Evolutionary conservation across 2,888 invertebrate genomes (phyloP).

Genomic region (Drosophila setosimentum): DNA sequence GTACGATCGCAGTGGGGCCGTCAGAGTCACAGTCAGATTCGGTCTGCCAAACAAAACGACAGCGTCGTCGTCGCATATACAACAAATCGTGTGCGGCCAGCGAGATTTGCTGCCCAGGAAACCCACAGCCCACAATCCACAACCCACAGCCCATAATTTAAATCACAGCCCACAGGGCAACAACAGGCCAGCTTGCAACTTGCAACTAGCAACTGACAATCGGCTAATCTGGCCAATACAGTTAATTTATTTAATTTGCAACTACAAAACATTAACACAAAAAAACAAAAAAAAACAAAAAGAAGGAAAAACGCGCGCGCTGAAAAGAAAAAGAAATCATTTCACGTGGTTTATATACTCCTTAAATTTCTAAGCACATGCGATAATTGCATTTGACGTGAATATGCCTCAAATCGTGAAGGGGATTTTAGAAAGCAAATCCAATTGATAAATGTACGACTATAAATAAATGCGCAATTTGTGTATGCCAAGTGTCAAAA

Average conservation of each 20-base stretch:
- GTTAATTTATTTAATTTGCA: conserved; percentile 62
- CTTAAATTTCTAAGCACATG: conserved; percentile 25
- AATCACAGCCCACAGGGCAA: background rate
- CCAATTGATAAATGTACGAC: conserved; percentile 36
- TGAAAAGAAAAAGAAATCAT: conserved; percentile 5
- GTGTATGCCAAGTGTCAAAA: conserved; percentile 27
- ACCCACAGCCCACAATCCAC: conserved; percentile 39
- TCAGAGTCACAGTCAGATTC: conserved; percentile 44
- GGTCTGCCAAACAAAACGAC: conserved; percentile 66
- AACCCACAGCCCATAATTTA: conserved; percentile 5
- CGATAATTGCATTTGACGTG: conserved; percentile 49
- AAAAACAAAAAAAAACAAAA: conserved; percentile 19
- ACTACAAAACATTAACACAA: conserved; percentile 2
- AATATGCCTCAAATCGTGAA: conserved; percentile 21
- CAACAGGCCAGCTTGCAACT: background rate
- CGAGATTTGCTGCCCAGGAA: conserved; percentile 63
- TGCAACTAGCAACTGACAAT: conserved; percentile 39
- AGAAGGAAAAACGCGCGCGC: conserved; percentile 5
- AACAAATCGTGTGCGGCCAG: conserved; percentile 58
- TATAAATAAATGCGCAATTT: conserved; percentile 68
- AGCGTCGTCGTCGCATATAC: conserved; percentile 67
- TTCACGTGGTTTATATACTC: conserved; percentile 18
- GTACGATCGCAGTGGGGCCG: conserved; percentile 36
- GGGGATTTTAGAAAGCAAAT: conserved; percentile 54
- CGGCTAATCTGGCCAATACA: conserved; percentile 38